Conservation (phyloP, 2,888 invertebrate species). For the Cancer borealis region DNA sequence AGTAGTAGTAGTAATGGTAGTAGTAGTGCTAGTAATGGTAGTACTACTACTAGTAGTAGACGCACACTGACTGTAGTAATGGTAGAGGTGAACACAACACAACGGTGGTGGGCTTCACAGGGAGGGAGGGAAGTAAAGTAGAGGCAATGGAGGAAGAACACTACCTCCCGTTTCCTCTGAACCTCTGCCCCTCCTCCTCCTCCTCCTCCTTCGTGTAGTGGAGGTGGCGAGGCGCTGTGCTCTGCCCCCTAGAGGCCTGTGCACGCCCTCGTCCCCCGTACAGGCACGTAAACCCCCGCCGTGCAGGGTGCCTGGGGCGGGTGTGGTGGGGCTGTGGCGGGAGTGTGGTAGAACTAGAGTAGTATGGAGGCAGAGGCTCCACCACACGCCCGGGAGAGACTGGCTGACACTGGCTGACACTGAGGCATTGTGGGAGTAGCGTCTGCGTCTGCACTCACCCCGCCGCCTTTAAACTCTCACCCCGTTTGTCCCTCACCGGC, state of each 20-base stretch:
- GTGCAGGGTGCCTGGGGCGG: background rate
- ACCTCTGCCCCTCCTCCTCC: background rate
- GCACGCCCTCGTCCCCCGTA: background rate
- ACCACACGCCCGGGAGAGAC: constrained; percentile 22
- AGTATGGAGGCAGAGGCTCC: background rate
- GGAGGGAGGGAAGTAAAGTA: background rate
- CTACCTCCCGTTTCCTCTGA: background rate
- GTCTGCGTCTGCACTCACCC: constrained; percentile 4
- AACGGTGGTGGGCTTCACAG: background rate
- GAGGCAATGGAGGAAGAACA: constrained; percentile 5
- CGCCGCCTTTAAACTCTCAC: constrained; percentile 13
- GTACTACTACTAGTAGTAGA: background rate
- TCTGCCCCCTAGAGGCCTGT: background rate
- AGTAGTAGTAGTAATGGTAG: background rate
- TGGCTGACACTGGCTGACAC: constrained; percentile 32
- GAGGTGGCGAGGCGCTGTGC: background rate
- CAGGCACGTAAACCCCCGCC: background rate
- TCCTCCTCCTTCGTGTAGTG: background rate
- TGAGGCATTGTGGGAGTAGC: constrained; percentile 21
- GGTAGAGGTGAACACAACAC: background rate
- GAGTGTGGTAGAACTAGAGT: background rate
- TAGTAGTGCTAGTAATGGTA: background rate
- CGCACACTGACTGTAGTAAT: too few species aligned
- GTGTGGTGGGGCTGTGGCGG: background rate
- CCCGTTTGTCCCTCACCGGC: background rate